Percentiles rank a stretch among this genome's conserved stretches.
phyloP scores from a whole-genome alignment of 2,797 vertebrate genomes.

The Anguilla pacifica region DNA sequence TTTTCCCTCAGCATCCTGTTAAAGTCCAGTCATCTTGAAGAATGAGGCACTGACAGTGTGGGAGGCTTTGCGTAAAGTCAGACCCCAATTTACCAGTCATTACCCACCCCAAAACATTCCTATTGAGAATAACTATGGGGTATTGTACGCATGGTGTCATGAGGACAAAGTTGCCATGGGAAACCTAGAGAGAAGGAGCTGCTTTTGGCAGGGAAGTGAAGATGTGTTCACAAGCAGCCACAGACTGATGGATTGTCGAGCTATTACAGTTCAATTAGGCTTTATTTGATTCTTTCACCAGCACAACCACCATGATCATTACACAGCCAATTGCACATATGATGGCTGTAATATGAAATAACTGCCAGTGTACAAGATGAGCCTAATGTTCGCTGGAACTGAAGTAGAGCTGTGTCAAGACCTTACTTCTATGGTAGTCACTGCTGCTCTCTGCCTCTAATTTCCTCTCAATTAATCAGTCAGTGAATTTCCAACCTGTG shows the following conservation, averaged over 20 bases:
- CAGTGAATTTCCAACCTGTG: not conserved
- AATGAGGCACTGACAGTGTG: not conserved
- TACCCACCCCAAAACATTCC: constrained; percentile 38
- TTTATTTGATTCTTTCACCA: constrained; percentile 59
- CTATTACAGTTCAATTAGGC: constrained; percentile 65
- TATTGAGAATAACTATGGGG: constrained; percentile 4
- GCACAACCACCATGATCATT: constrained; percentile 58
- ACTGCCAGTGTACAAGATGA: constrained; percentile 56
- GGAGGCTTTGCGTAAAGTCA: constrained; percentile 40
- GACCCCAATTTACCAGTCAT: constrained; percentile 43
- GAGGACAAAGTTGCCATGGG: constrained; percentile 30
- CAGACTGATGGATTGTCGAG: constrained; percentile 54
- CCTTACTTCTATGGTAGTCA: not conserved
- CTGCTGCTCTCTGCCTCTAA: not conserved
- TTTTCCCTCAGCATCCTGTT: not conserved
- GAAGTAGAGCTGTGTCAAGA: constrained; percentile 21
- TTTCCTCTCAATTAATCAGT: not conserved
- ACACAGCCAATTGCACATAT: constrained; percentile 66
- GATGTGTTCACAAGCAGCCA: constrained; percentile 39
- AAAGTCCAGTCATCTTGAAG: not conserved
- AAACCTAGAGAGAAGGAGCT: constrained; percentile 15
- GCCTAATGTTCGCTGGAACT: constrained; percentile 37
- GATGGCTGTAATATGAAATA: constrained; percentile 64
- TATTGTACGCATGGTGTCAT: not conserved
- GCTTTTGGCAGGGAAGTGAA: constrained; percentile 25